Evolutionary conservation across 2,888 invertebrate genomes (phyloP).

Genomic region (Linnaemya vulpina): DNA sequence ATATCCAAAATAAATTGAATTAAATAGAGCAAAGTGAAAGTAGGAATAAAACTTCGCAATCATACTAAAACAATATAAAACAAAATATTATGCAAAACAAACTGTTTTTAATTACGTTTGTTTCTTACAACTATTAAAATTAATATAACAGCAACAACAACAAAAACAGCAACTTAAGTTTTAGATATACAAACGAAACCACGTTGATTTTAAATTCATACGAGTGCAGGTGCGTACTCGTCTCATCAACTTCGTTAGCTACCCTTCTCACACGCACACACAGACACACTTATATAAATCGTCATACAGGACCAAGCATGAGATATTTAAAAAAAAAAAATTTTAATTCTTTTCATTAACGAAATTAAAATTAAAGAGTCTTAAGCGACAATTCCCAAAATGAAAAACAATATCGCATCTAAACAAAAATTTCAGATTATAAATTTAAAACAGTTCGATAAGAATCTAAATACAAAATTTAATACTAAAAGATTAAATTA

Average conservation of each 20-base stretch:
- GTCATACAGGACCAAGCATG: not conserved
- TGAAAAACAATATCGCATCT: no score
- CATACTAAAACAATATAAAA: slow-evolving; percentile 57
- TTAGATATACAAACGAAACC: slow-evolving; percentile 15
- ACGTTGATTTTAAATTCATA: not conserved
- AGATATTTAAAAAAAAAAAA: no score
- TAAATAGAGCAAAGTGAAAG: slow-evolving; percentile 75
- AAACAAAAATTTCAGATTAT: no score
- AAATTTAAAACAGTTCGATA: no score
- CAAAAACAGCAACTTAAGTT: not conserved
- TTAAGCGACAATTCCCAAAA: no score
- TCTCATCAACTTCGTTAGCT: not conserved
- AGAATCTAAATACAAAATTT: not conserved
- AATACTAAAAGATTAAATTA: no score
- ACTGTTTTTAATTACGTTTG: slow-evolving; percentile 53
- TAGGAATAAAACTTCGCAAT: slow-evolving; percentile 82
- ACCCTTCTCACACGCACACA: not conserved
- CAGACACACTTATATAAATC: not conserved
- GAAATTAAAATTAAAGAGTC: no score
- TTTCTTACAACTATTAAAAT: slow-evolving; percentile 37
- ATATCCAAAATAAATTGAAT: slow-evolving; percentile 55
- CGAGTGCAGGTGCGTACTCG: not conserved
- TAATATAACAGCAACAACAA: slow-evolving; percentile 23
- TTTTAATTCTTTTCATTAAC: no score
- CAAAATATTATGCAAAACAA: slow-evolving; percentile 39